These are phyloP conservation scores for Lomographa bimaculata DNA, from an alignment of 2,888 invertebrate genomes.

Conservation along the genomic window DNA sequence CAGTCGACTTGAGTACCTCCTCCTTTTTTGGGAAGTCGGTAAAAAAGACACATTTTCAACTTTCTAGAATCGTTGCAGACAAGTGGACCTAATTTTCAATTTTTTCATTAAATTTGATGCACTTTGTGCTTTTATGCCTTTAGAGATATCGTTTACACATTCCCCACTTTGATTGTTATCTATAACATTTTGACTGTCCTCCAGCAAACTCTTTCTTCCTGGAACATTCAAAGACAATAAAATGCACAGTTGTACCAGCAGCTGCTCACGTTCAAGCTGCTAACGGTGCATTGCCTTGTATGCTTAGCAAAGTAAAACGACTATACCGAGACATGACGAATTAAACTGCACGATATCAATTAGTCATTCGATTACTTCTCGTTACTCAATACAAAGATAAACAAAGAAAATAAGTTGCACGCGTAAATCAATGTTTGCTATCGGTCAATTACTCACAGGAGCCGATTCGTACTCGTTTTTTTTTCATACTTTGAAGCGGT, in stretches of 20 bases:
- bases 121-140: too few species aligned
- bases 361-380: constrained; percentile 68
- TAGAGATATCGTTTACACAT: too few species aligned
- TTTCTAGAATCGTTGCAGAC: too few species aligned
- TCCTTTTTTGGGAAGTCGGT: too few species aligned
- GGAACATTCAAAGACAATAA: constrained; percentile 11
- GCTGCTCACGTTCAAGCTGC: constrained; percentile 8
- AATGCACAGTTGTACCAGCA: constrained; percentile 6
- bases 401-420: constrained; percentile 59
- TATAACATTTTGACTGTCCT: not conserved
- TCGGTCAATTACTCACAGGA: constrained; percentile 32
- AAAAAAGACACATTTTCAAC: too few species aligned
- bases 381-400: constrained; percentile 55
- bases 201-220: not conserved
- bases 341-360: constrained; percentile 56
- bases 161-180: too few species aligned
- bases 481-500: too few species aligned
- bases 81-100: too few species aligned
- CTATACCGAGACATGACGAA: constrained; percentile 48
- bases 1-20: too few species aligned
- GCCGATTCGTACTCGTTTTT: constrained; percentile 4
- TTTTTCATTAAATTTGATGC: too few species aligned
- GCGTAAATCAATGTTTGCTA: constrained; percentile 60
- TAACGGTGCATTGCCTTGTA: constrained; percentile 35
- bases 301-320: constrained; percentile 39